Conservation (phyloP, 1,140 invertebrate genomes). For the Papilio xuthus region DNA sequence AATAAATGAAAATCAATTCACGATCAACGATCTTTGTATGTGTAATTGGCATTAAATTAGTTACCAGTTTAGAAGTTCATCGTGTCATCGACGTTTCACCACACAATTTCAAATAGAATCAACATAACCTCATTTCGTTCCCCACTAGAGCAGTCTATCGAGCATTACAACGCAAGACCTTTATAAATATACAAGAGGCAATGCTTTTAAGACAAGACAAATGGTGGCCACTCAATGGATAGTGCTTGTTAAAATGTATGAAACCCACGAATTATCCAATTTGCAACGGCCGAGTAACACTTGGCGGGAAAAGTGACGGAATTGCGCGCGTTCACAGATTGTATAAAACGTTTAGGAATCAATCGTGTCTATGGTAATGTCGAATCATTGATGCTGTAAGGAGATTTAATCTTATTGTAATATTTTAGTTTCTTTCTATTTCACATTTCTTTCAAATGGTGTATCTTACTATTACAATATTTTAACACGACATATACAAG, state of each 20-base stretch:
- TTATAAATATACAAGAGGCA: constrained; percentile 80
- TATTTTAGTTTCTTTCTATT: not conserved
- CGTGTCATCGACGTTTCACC: not conserved
- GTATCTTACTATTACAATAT: too few species aligned
- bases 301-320: constrained; percentile 33
- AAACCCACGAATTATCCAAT: constrained; percentile 45
- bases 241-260: constrained; percentile 72
- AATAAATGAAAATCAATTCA: too few species aligned
- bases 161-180: constrained; percentile 47
- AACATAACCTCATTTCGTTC: constrained; percentile 17
- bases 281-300: constrained; percentile 27
- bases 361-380: constrained; percentile 18
- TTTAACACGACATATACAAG: not conserved
- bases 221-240: constrained; percentile 55
- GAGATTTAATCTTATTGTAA: not conserved
- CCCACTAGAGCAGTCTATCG: constrained; percentile 16
- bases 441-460: not conserved
- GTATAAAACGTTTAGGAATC: constrained; percentile 34
- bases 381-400: not conserved
- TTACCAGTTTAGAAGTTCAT: too few species aligned
- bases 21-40: too few species aligned
- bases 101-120: constrained; percentile 2
- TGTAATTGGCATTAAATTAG: too few species aligned
- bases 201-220: constrained; percentile 78
- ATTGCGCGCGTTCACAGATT: constrained; percentile 32